Conservation (phyloP, 2,888 invertebrate genomes). For the Cephus nigrinus region DNA sequence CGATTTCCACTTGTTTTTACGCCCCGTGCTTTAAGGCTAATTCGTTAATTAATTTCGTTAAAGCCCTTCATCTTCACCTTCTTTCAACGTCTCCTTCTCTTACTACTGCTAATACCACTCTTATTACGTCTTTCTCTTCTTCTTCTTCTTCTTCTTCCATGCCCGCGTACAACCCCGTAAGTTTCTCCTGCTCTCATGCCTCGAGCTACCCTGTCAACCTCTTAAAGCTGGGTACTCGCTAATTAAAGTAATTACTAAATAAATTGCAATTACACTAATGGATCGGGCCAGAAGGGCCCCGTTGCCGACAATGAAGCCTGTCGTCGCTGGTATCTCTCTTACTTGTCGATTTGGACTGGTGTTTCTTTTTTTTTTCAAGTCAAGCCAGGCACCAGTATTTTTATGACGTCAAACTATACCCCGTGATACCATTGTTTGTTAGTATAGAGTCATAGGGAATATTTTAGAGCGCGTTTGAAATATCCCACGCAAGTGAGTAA, state of each 20-base stretch:
- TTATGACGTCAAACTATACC: not conserved
- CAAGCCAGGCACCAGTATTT: not conserved
- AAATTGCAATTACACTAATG: conserved; percentile 66
- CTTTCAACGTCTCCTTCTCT: conserved; percentile 15
- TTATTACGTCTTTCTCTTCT: conserved; percentile 1
- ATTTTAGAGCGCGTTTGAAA: not conserved
- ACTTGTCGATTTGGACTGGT: not conserved
- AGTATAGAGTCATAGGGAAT: not conserved
- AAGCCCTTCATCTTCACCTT: conserved; percentile 32
- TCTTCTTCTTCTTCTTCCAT: not conserved
- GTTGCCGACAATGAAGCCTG: not conserved
- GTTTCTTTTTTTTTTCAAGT: not conserved
- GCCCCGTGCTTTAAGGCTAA: conserved; percentile 62
- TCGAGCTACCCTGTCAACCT: conserved; percentile 48
- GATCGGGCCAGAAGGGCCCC: conserved; percentile 38
- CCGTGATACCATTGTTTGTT: not conserved
- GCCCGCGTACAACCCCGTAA: not conserved
- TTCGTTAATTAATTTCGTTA: conserved; percentile 65
- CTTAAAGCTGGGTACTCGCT: conserved; percentile 57
- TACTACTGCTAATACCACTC: not conserved
- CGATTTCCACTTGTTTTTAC: conserved; percentile 64
- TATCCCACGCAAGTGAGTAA: not conserved
- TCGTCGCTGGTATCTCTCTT: not conserved
- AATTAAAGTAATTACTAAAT: conserved; percentile 66
- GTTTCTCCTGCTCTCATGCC: not conserved